Evolutionary conservation across 2,888 invertebrate genomes (phyloP).

Genomic region (Oxycera nigricornis): DNA sequence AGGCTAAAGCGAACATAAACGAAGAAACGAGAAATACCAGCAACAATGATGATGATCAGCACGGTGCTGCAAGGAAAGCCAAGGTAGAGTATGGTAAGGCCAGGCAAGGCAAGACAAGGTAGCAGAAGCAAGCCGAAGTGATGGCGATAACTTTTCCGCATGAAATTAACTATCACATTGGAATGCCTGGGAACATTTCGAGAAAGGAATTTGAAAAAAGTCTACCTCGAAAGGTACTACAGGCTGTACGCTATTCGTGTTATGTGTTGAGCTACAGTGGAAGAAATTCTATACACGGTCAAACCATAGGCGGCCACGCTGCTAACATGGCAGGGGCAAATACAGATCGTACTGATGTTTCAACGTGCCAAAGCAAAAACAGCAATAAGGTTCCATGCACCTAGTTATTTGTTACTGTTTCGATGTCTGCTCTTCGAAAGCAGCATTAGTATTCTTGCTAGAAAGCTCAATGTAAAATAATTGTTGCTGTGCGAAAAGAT

Average conservation of each 20-base stretch:
- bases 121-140: slow-evolving; percentile 44
- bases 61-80: slow-evolving; percentile 6
- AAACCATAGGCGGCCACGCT: slow-evolving; percentile 20
- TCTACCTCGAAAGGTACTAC: slow-evolving; percentile 43
- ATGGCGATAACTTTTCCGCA: slow-evolving; percentile 52
- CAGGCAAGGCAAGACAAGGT: background rate
- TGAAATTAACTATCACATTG: slow-evolving; percentile 53
- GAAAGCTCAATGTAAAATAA: too few relatives aligned
- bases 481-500: too few relatives aligned
- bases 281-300: slow-evolving; percentile 34
- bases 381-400: too few relatives aligned
- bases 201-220: slow-evolving; percentile 52
- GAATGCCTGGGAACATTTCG: slow-evolving; percentile 54
- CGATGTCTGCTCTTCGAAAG: too few relatives aligned
- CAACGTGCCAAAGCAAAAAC: too few relatives aligned
- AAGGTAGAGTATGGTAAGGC: too few relatives aligned
- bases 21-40: slow-evolving; percentile 12
- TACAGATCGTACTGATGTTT: too few relatives aligned
- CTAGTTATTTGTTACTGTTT: too few relatives aligned
- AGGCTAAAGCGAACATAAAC: slow-evolving; percentile 18
- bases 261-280: background rate
- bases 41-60: background rate
- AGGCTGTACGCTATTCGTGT: background rate
- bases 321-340: background rate
- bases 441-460: too few relatives aligned